Evolutionary conservation across 2,113 vertebrate species (phyloP), one percentile per base, ranked within the genome.

Genomic region (Calypte anna): DNA sequence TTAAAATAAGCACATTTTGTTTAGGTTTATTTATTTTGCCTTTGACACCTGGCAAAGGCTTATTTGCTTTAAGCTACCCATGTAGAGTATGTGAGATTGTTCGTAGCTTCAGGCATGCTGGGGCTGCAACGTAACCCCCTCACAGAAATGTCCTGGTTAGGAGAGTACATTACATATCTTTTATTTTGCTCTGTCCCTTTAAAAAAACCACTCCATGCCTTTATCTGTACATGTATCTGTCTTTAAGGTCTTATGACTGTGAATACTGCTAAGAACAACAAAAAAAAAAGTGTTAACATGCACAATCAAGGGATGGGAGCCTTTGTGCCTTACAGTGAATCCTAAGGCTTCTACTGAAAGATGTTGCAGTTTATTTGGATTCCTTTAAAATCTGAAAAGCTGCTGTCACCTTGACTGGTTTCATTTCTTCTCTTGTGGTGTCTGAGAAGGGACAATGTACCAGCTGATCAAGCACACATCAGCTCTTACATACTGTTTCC

Each of bases 1-100:
- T 76, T 79, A 67, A 94, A 94, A 93, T 63, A 82, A 88, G 50
- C 66, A 85, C n/a, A 40, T 88, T 79, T 75, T 83, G 50, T 70
- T 86, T 67, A 48, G 72, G 44, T 44, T 86, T 91, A 25, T 70
- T 86, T 94, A 54, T 70, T 88, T 85, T 79, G 53, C 31, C 88
- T 72, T 82, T 44, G 58, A 64, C 57, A 59, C 14, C 63, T 76
- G 62, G 58, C 19, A 59, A 38, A 2, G 1, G 77, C 50, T 80
- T 67, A 67, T 89, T 86, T 86, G 77, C 77, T 89, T 93, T 46
- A 89, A 88, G 76, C 23, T 74, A 48, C 27, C 80, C 70, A 12
- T 57, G 76, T 36, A 68, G 59, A 43, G 4, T 68, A 51, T 51
- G 43, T 43, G 54, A 48, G 74, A 31, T 11, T 86, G 53, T 58